phyloP scores from a whole-genome alignment of 2,888 invertebrate species.

The Dichetophora obliterata region DNA sequence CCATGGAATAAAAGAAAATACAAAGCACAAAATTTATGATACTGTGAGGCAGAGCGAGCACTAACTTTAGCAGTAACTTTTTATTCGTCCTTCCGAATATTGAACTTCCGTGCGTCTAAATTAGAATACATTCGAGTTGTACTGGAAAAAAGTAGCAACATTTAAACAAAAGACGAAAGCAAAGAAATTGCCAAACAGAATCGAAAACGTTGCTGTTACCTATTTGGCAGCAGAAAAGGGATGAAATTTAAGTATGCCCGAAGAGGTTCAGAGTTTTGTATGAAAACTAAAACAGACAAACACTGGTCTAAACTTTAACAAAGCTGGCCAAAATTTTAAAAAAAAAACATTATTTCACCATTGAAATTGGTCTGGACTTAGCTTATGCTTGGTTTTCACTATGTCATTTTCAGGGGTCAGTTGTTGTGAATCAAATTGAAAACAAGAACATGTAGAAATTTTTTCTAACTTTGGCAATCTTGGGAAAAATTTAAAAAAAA shows the following conservation, averaged over 20 bases:
- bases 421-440: too few species aligned
- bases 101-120: constrained; percentile 23
- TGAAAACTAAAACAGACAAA: constrained; percentile 28
- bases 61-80: constrained; percentile 14
- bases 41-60: background rate
- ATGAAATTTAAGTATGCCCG: background rate
- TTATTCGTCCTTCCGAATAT: constrained; percentile 22
- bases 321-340: too few species aligned
- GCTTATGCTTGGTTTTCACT: too few species aligned
- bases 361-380: too few species aligned
- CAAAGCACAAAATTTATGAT: background rate
- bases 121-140: constrained; percentile 27
- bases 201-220: background rate
- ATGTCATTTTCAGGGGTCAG: too few species aligned
- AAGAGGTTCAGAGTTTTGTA: background rate
- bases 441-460: too few species aligned
- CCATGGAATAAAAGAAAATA: background rate
- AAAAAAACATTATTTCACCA: too few species aligned
- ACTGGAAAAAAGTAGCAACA: background rate
- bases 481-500: too few species aligned
- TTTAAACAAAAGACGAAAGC: background rate
- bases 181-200: background rate
- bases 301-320: too few species aligned
- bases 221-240: background rate
- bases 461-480: too few species aligned